Evolutionary conservation across 2,888 invertebrate species (phyloP).

Genomic region (Globia sparganii): DNA sequence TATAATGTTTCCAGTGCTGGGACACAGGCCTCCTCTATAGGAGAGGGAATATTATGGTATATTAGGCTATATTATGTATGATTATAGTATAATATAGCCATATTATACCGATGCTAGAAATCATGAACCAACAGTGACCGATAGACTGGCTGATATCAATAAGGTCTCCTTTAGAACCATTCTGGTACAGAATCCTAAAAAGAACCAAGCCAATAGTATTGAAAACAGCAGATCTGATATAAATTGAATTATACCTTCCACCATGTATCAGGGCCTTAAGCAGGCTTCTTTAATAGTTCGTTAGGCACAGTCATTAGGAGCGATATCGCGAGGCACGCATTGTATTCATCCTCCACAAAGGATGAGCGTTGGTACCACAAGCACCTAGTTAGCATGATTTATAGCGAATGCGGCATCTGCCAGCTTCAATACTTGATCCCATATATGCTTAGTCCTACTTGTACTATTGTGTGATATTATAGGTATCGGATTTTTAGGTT

Average conservation of each 20-base stretch:
- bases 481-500: not conserved
- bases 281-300: constrained; percentile 73
- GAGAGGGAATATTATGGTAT: too few species aligned
- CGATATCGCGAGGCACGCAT: constrained; percentile 67
- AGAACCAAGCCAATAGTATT: constrained; percentile 17
- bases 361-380: constrained; percentile 73
- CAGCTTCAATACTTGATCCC: constrained; percentile 71
- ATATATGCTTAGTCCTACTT: constrained; percentile 36
- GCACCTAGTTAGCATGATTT: constrained; percentile 83
- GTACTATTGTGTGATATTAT: constrained; percentile 49
- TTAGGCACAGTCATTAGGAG: constrained; percentile 76
- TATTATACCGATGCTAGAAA: not conserved
- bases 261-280: constrained; percentile 40
- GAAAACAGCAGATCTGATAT: constrained; percentile 45
- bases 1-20: too few species aligned
- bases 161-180: not conserved
- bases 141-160: not conserved
- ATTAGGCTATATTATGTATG: too few species aligned
- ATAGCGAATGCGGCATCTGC: constrained; percentile 66
- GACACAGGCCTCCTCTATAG: too few species aligned
- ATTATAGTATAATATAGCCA: too few species aligned
- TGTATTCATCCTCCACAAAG: constrained; percentile 72
- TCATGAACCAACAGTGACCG: not conserved
- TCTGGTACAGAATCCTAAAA: constrained; percentile 3
- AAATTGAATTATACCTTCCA: constrained; percentile 48